These are phyloP conservation scores for Chloroclysta siterata DNA, from an alignment of 2,888 invertebrate genomes.

Conservation along the genomic window DNA sequence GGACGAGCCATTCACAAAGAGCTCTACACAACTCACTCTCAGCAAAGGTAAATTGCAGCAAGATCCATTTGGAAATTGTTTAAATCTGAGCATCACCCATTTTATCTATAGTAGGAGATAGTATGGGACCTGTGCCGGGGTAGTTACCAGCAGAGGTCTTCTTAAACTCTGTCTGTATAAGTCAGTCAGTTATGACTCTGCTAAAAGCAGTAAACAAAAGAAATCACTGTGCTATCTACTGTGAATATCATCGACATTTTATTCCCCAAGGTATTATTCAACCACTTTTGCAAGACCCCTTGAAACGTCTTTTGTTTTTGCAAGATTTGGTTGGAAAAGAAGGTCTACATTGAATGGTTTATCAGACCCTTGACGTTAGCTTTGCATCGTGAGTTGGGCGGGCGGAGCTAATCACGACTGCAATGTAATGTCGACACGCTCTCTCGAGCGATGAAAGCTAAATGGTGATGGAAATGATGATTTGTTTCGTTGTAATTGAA, in stretches of 20 bases:
- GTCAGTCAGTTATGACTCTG: conserved; percentile 4
- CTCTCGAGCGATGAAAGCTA: conserved; percentile 41
- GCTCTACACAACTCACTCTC: too few relatives aligned
- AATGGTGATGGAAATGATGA: conserved; percentile 19
- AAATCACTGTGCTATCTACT: conserved; percentile 12
- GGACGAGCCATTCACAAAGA: too few relatives aligned
- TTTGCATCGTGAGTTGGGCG: conserved; percentile 41
- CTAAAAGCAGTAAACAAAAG: conserved; percentile 4
- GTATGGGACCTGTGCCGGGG: too few relatives aligned
- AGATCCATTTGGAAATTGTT: too few relatives aligned
- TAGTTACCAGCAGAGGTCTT: too few relatives aligned
- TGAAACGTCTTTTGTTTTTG: not conserved
- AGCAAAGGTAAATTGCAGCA: too few relatives aligned
- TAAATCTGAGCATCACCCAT: too few relatives aligned
- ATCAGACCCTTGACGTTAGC: conserved; percentile 33
- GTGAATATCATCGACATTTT: conserved; percentile 15
- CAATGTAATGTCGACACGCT: conserved; percentile 45
- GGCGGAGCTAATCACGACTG: conserved; percentile 55
- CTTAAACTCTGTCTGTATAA: too few relatives aligned
- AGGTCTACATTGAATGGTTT: conserved; percentile 40
- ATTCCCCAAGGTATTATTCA: conserved; percentile 18
- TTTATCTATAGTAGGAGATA: too few relatives aligned
- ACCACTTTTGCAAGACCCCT: conserved; percentile 15
- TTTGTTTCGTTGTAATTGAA: conserved; percentile 8
- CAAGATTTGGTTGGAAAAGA: conserved; percentile 3